phyloP scores from a whole-genome alignment of 2,797 vertebrate species.

The Enteromius radiatus region DNA sequence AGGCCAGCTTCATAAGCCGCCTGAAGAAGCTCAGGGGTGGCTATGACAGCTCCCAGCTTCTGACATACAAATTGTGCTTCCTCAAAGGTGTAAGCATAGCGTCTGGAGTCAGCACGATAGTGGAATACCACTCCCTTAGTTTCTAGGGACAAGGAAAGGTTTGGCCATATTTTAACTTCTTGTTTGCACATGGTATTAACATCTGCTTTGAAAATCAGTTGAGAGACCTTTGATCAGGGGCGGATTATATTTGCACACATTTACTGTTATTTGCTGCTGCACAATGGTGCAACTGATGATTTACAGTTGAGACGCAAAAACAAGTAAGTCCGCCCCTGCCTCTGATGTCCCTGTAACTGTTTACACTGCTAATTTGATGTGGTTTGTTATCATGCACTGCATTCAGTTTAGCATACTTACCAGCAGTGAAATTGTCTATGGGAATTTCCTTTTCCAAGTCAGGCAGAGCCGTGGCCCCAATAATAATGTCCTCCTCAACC shows the following conservation, averaged over 20 bases:
- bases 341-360: no score
- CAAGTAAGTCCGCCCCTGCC: no score
- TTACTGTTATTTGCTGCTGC: no score
- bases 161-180: neutral
- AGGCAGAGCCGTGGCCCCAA: slow-evolving; percentile 65
- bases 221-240: no score
- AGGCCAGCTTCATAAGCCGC: slow-evolving; percentile 91
- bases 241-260: no score
- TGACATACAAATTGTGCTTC: slow-evolving; percentile 89
- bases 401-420: slow-evolving; percentile 57
- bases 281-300: no score
- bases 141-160: slow-evolving; percentile 61
- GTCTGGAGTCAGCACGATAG: slow-evolving; percentile 88
- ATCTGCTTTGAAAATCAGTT: neutral
- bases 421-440: slow-evolving; percentile 61
- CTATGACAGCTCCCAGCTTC: slow-evolving; percentile 87
- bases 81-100: slow-evolving; percentile 89
- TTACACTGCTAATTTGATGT: neutral
- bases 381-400: neutral
- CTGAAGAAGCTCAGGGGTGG: slow-evolving; percentile 88
- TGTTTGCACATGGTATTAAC: neutral
- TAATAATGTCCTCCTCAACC: slow-evolving; percentile 61
- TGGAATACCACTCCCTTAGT: slow-evolving; percentile 88
- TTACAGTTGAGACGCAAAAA: no score
- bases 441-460: slow-evolving; percentile 39